These are phyloP conservation scores for Heteromurus nitidus DNA, from an alignment of 2,888 invertebrate genomes.

Conservation along the genomic window DNA sequence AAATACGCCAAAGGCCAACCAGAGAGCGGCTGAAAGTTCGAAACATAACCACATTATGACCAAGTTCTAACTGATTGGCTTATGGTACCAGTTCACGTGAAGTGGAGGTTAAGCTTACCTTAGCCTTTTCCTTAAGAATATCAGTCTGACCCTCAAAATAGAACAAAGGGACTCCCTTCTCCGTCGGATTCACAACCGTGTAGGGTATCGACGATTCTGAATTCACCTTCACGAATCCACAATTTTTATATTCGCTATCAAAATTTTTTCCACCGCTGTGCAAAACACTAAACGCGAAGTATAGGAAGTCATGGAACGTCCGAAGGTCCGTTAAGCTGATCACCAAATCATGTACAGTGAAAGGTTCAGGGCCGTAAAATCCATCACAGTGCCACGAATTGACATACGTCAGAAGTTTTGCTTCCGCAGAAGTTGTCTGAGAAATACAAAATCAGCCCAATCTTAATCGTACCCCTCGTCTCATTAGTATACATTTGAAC, in stretches of 20 bases:
- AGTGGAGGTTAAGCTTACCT: slow-evolving; percentile 77
- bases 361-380: slow-evolving; percentile 91
- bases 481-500: not conserved
- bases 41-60: not conserved
- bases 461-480: not conserved
- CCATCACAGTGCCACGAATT: slow-evolving; percentile 93
- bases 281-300: slow-evolving; percentile 85
- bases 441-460: not conserved
- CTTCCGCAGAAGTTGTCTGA: slow-evolving; percentile 86
- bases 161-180: slow-evolving; percentile 93
- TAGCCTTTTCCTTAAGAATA: slow-evolving; percentile 89
- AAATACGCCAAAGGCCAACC: slow-evolving; percentile 95
- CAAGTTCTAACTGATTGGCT: not conserved
- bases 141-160: slow-evolving; percentile 92
- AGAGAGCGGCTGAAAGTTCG: slow-evolving; percentile 78
- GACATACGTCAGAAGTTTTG: slow-evolving; percentile 92
- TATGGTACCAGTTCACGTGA: no score
- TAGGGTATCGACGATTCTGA: slow-evolving; percentile 96
- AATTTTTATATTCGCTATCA: slow-evolving; percentile 80
- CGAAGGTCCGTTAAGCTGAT: slow-evolving; percentile 91
- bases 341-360: slow-evolving; percentile 91
- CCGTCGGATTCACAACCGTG: slow-evolving; percentile 84
- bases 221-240: slow-evolving; percentile 93
- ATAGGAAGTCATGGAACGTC: slow-evolving; percentile 92
- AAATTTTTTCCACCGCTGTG: slow-evolving; percentile 71